Percentiles rank a stretch among this genome's conserved stretches.
These are phyloP conservation scores for Chlorocebus sabaeus DNA, from an alignment of 2,113 vertebrate genomes.

Conservation along the genomic window DNA sequence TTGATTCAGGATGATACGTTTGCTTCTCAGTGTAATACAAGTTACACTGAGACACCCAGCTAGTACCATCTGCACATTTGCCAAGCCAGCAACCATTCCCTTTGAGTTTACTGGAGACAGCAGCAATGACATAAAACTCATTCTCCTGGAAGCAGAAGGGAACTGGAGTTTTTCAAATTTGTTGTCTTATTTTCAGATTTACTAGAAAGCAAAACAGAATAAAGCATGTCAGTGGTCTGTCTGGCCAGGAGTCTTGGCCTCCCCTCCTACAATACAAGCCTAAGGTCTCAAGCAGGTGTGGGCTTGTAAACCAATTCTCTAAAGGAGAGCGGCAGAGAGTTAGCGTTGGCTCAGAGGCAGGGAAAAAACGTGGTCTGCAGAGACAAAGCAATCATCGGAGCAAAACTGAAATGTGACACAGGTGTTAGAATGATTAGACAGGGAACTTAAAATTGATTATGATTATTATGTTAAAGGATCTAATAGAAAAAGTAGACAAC, in stretches of 20 bases:
- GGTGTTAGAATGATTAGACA: not conserved
- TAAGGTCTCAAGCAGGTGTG: not conserved
- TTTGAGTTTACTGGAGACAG: not conserved
- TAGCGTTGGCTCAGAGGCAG: not conserved
- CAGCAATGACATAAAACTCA: not conserved
- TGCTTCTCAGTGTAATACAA: not conserved
- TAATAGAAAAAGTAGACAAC: not conserved
- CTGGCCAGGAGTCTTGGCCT: not conserved
- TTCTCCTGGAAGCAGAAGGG: not conserved
- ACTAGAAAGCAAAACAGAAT: not conserved
- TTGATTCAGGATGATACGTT: rapidly evolving
- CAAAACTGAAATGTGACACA: not conserved
- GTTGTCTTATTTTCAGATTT: not conserved
- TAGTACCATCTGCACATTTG: rapidly evolving
- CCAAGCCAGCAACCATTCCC: no score
- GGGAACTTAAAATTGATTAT: not conserved
- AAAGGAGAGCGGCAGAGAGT: not conserved
- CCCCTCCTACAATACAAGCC: no score
- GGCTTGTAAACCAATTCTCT: not conserved
- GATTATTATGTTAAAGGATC: not conserved
- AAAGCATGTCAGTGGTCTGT: no score
- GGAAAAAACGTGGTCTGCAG: not conserved
- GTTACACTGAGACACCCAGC: no score
- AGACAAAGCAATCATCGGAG: not conserved
- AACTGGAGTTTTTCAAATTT: not conserved